Evolutionary conservation across 53 echinoderm and acorn worm genomes (phyloP), one percentile per base, ranked within the genome.

Genomic region (Arbacia lixula): DNA sequence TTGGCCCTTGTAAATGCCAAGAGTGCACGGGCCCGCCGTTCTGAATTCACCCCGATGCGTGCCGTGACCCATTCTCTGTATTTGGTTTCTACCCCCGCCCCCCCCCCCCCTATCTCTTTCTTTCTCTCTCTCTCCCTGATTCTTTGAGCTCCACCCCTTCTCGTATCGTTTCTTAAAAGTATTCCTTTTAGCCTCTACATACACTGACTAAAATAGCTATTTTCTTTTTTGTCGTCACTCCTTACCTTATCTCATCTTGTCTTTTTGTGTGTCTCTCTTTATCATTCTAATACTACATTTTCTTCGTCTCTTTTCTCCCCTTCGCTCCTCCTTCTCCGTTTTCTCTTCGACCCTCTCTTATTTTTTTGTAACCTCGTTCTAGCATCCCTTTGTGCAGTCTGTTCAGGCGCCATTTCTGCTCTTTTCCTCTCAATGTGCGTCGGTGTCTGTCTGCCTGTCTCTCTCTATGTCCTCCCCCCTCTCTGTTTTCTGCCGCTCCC

Each of bases 1-100:
- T 8, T 42, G 43, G 40, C 41, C 69, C 69, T 43, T 69, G 40
- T 69, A 69, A 69, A 69, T 69, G 69, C 43, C 69, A 69, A 41
- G 43, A 69, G 69, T 69, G 69, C 69, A 69, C 27, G 69, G 8
- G 43, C 43, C 41, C 43, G n/a, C 12, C 12, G 69, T 41, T 69
- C 69, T 42, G 41, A n/a, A n/a, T n/a, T n/a, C n/a, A n/a, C n/a
- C n/a, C n/a, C n/a, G n/a, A n/a, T n/a, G n/a, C n/a, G n/a, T n/a
- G n/a, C n/a, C n/a, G n/a, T n/a, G n/a, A n/a, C 8, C 9, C 61
- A 31, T 29, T 5, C 30, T 61, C 0, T 17, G 6, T 61, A 12
- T 61, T 14, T 29, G 31, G 32, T 2, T 29, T 14, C n/a, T 14
- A 12, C 26, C 5, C 24, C 37, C 42, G 1, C 43, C 6, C 2